Evolutionary conservation across 2,888 invertebrate species (phyloP).

Genomic region (Augochlorella aurata): DNA sequence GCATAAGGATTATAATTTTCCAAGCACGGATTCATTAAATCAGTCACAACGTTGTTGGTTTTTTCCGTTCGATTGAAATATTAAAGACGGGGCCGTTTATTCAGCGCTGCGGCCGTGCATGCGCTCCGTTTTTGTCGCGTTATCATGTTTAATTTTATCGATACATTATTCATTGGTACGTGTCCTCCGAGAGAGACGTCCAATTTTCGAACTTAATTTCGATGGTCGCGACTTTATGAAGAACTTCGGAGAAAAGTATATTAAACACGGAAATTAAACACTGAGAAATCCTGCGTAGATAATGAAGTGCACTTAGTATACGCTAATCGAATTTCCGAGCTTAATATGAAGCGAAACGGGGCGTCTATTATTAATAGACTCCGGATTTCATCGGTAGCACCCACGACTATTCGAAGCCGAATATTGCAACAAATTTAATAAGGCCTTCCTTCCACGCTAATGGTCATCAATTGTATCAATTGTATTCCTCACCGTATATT

Average conservation of each 20-base stretch:
- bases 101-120: not conserved
- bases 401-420: not conserved
- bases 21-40: too few relatives aligned
- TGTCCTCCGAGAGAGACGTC: not conserved
- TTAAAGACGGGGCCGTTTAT: not conserved
- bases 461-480: not conserved
- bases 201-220: not conserved
- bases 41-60: too few relatives aligned
- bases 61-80: not conserved
- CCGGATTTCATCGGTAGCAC: not conserved
- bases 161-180: not conserved
- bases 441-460: not conserved
- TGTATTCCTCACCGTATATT: too few relatives aligned
- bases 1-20: too few relatives aligned
- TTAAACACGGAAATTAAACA: constrained; percentile 1
- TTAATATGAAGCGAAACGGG: not conserved
- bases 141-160: not conserved
- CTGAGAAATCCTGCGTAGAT: constrained; percentile 1
- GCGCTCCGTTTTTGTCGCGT: too few relatives aligned
- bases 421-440: not conserved
- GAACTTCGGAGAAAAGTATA: not conserved
- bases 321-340: not conserved
- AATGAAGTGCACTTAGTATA: not conserved
- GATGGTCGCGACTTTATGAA: too few relatives aligned
- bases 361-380: not conserved